These are phyloP conservation scores for Heliothis subflexa DNA, from an alignment of 1,140 invertebrate species.

Conservation along the genomic window DNA sequence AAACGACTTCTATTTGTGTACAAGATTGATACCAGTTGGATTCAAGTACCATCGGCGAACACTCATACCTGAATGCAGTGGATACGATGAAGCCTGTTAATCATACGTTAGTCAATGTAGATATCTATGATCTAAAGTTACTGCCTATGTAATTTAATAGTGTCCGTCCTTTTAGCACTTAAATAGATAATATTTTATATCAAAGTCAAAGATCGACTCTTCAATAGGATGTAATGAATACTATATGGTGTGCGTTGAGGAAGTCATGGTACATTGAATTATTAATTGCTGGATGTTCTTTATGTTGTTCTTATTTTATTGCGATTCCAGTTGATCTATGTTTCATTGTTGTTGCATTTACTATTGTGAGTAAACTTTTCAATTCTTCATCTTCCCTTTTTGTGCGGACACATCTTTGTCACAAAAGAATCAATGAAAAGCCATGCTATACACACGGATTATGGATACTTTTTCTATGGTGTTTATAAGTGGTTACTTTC, in stretches of 20 bases:
- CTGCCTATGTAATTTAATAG: constrained; percentile 56
- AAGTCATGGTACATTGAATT: constrained; percentile 50
- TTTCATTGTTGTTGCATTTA: not conserved
- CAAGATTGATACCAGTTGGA: constrained; percentile 40
- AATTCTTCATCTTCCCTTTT: not conserved
- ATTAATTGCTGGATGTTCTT: constrained; percentile 42
- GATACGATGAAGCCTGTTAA: constrained; percentile 51
- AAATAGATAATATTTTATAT: constrained; percentile 63
- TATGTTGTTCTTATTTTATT: constrained; percentile 7
- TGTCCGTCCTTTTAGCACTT: constrained; percentile 58
- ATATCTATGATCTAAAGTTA: constrained; percentile 53
- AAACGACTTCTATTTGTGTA: constrained; percentile 44
- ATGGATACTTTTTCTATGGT: too few relatives aligned
- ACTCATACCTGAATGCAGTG: constrained; percentile 15
- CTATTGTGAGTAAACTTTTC: not conserved
- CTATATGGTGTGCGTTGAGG: constrained; percentile 53
- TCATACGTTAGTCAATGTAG: constrained; percentile 46
- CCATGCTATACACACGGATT: too few relatives aligned
- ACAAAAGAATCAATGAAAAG: too few relatives aligned
- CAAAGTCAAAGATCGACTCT: constrained; percentile 56
- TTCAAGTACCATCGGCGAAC: constrained; percentile 18
- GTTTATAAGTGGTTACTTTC: too few relatives aligned
- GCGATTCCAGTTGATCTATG: not conserved
- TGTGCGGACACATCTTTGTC: too few relatives aligned
- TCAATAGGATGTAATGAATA: constrained; percentile 66